A percentile compares a stretch with the other conserved stretches of the same genome.
These are phyloP conservation scores for Spatulosminthurus flaviceps DNA, from an alignment of 2,888 invertebrate genomes.

Conservation along the genomic window DNA sequence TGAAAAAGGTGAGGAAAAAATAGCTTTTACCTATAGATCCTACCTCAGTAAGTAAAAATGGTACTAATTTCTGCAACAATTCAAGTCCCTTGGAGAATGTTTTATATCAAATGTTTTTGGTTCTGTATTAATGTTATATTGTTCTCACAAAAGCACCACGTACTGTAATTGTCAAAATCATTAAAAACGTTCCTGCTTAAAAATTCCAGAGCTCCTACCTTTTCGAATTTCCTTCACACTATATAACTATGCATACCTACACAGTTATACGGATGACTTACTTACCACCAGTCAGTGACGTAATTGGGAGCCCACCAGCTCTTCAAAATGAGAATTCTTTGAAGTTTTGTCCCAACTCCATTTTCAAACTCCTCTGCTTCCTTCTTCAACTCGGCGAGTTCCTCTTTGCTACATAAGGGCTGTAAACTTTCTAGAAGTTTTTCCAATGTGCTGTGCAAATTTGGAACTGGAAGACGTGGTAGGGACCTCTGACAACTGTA, in stretches of 20 bases:
- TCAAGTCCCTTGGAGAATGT: no score
- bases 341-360: conserved; percentile 66
- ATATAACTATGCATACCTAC: conserved; percentile 36
- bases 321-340: conserved; percentile 67
- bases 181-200: no score
- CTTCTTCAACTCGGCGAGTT: conserved; percentile 65
- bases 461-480: conserved; percentile 70
- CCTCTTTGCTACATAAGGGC: conserved; percentile 66
- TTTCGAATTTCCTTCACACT: no score
- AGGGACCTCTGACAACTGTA: conserved; percentile 69
- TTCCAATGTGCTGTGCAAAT: conserved; percentile 68
- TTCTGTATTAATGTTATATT: no score
- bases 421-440: conserved; percentile 67
- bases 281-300: conserved; percentile 69
- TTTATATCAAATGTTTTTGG: no score
- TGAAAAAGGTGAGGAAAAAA: no score
- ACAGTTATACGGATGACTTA: conserved; percentile 57
- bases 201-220: no score
- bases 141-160: no score
- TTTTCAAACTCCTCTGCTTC: conserved; percentile 67
- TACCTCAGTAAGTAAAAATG: no score
- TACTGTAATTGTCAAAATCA: no score
- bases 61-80: no score
- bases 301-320: conserved; percentile 69
- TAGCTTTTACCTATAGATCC: no score